Base-by-base conservation (phyloP, 2,113 vertebrate genomes). In the Barnardius zonarius region DNA sequence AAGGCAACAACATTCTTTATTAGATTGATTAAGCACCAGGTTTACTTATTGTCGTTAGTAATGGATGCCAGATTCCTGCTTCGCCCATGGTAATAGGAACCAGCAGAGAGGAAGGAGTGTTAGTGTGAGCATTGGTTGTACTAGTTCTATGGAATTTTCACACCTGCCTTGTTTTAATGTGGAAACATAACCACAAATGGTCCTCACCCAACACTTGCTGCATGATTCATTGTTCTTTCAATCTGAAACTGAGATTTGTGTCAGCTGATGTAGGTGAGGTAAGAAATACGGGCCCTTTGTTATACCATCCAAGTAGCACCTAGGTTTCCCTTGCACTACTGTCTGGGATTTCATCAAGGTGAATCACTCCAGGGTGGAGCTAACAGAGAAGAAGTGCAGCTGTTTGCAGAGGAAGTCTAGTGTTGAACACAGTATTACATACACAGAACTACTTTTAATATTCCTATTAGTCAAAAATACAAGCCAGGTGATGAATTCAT, bases 91-190 rank as follows among this genome's bases (percentile, higher is more conserved):
- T 93, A 96, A 93, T 82, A 13, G 80, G 91, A 91, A 81, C 90
- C 88, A 94, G 85, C 59, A 89, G 86, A 88, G 59, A 91, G 41
- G 54, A 91, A 87, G 76, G 84, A 75, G 64, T 83, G 66, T 81
- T 92, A 22, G 63, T 92, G 64, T 24, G 82, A 76, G 74, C 44
- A 16, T 72, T 48, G 69, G 46, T 78, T 83, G 91, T 92, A 64
- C 84, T 86, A n/a, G 72, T 57, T 92, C 72, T 80, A 57, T 86
- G 82, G 87, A 88, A 94, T 96, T 96, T 96, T 97, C 95, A 93
- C 96, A 95, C 96, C 95, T 97, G 83, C 61, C 82, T 89, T 37
- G 33, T 54, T 93, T 90, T 94, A 96, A 96, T 94, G 87, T 93
- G 92, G 87, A 97, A 95, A 95, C 95, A 83, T 86, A 91, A 94